These are phyloP conservation scores for Ictalurus punctatus DNA, from an alignment of 2,113 vertebrate species.

Conservation along the genomic window DNA sequence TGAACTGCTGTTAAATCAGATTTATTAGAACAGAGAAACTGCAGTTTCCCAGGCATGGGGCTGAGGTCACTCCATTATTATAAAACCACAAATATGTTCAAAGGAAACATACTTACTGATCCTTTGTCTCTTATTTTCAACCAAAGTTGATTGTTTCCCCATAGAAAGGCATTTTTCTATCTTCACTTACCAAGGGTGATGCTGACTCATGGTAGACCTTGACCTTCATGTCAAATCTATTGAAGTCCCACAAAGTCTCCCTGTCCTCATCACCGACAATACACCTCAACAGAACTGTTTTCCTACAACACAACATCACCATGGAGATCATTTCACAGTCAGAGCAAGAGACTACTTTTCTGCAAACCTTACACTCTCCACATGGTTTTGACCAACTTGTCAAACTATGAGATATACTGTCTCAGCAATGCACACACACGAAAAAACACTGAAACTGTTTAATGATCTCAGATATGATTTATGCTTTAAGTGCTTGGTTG, in stretches of 20 bases:
- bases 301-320: slow-evolving; percentile 43
- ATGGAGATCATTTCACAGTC: slow-evolving; percentile 37
- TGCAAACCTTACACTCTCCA: background rate
- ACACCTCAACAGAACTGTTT: slow-evolving; percentile 22
- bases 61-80: slow-evolving; percentile 10
- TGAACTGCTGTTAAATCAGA: slow-evolving; percentile 10
- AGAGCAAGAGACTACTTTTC: background rate
- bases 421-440: background rate
- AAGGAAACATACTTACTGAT: background rate
- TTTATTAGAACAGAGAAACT: slow-evolving; percentile 10
- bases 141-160: background rate
- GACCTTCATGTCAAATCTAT: background rate
- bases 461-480: slow-evolving; percentile 13
- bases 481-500: slow-evolving; percentile 22
- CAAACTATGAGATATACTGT: background rate
- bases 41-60: background rate
- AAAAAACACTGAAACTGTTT: slow-evolving; percentile 9
- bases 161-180: slow-evolving; percentile 4
- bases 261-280: slow-evolving; percentile 6
- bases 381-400: slow-evolving; percentile 23
- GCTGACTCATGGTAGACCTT: slow-evolving; percentile 29
- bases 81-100: slow-evolving; percentile 14
- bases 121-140: background rate
- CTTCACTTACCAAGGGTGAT: background rate
- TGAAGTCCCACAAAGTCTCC: background rate